These are phyloP conservation scores for Platycheirus albimanus DNA, from an alignment of 2,888 invertebrate genomes.

Conservation along the genomic window DNA sequence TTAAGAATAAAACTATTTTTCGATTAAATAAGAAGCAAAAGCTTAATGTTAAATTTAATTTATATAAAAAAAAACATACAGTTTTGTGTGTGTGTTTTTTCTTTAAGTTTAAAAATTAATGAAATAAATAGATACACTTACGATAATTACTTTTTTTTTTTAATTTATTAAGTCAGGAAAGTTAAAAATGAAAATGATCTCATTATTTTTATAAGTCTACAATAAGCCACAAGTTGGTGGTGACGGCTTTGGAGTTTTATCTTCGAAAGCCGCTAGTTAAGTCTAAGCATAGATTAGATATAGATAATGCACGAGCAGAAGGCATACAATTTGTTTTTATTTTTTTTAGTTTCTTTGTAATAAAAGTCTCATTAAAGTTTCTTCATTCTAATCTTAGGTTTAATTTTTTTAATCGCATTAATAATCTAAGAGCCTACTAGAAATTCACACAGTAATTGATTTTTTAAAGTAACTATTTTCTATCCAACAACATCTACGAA, in stretches of 20 bases:
- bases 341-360: constrained; percentile 6
- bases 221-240: constrained; percentile 69
- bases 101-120: no score
- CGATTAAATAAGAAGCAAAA: constrained; percentile 38
- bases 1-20: constrained; percentile 12
- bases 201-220: constrained; percentile 54
- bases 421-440: constrained; percentile 39
- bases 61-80: constrained; percentile 33
- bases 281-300: constrained; percentile 63
- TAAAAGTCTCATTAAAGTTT: constrained; percentile 67
- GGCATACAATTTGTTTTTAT: constrained; percentile 53
- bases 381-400: constrained; percentile 46
- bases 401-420: constrained; percentile 56
- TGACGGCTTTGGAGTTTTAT: constrained; percentile 44
- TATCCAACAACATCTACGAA: constrained; percentile 67
- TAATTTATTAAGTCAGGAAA: constrained; percentile 39
- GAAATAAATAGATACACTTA: constrained; percentile 57
- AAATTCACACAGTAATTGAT: constrained; percentile 46
- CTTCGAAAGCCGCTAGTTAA: constrained; percentile 46
- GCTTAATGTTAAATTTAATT: constrained; percentile 37
- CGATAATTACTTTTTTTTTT: constrained; percentile 23
- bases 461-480: constrained; percentile 22
- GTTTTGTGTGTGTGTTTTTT: constrained; percentile 26
- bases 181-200: constrained; percentile 47
- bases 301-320: constrained; percentile 72